These are phyloP conservation scores for Drosophila lini DNA, from an alignment of 1,140 invertebrate genomes.

Conservation along the genomic window DNA sequence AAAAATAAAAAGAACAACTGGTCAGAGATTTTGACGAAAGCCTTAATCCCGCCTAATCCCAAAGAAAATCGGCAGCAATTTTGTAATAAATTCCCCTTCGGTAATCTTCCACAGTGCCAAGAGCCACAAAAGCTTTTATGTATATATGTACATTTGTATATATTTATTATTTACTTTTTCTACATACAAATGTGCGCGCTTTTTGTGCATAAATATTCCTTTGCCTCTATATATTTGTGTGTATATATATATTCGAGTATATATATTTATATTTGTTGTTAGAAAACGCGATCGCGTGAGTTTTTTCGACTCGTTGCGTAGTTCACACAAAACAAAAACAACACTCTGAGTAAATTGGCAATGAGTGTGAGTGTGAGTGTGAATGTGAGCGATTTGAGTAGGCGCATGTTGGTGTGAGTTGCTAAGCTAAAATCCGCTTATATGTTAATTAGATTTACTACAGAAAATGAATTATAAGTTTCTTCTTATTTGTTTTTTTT, in stretches of 20 bases:
- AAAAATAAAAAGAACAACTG: conserved; percentile 9
- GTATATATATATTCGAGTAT: not conserved
- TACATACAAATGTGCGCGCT: conserved; percentile 27
- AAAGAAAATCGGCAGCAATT: conserved; percentile 6
- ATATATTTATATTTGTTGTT: conserved; percentile 33
- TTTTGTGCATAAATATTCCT: conserved; percentile 13
- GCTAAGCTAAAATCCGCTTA: conserved; percentile 67
- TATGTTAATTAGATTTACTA: conserved; percentile 80
- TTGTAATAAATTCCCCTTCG: conserved; percentile 39
- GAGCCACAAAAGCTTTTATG: conserved; percentile 13
- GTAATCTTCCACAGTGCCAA: conserved; percentile 45
- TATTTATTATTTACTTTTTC: conserved; percentile 51
- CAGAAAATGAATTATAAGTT: conserved; percentile 71
- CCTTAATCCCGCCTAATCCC: conserved; percentile 20
- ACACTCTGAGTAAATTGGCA: conserved; percentile 24
- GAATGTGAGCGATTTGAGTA: conserved; percentile 31
- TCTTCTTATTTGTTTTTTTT: conserved; percentile 21
- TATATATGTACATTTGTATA: conserved; percentile 22
- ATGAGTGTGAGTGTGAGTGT: not conserved
- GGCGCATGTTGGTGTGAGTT: conserved; percentile 41
- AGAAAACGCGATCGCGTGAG: conserved; percentile 68
- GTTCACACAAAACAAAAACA: conserved; percentile 41
- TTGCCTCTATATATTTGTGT: not conserved
- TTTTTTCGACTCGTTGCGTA: conserved; percentile 58
- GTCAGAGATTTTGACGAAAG: conserved; percentile 26